phyloP scores from a whole-genome alignment of 2,113 vertebrate genomes.

The Indicator maculatus region DNA sequence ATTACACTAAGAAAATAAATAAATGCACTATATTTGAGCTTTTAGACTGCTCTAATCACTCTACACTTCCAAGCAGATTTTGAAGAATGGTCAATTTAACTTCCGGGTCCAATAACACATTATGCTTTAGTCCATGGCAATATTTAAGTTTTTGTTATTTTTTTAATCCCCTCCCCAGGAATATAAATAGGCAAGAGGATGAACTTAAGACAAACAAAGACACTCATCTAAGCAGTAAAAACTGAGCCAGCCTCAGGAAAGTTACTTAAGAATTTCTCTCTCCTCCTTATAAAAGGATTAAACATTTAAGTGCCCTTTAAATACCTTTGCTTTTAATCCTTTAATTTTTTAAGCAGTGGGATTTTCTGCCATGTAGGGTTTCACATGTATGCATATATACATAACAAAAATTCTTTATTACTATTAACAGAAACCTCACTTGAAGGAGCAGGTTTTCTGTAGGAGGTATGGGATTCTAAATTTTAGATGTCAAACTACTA shows the following conservation, averaged over 20 bases:
- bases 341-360: background rate
- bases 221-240: background rate
- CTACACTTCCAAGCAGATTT: background rate
- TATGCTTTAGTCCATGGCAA: background rate
- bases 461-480: background rate
- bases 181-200: background rate
- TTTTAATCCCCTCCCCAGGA: background rate
- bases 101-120: background rate
- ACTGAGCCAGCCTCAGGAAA: background rate
- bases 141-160: background rate
- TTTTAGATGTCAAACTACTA: background rate
- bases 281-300: background rate
- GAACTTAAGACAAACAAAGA: background rate
- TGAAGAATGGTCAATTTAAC: background rate
- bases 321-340: background rate
- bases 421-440: background rate
- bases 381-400: rapidly evolving
- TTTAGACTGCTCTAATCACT: background rate
- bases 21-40: background rate
- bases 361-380: background rate
- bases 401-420: background rate
- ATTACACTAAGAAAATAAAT: background rate
- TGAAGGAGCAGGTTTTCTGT: background rate
- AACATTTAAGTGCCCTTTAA: background rate
- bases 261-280: background rate